Evolutionary conservation across 2,888 invertebrate species (phyloP), one percentile per base, ranked within the genome.

Genomic region (Patella pellucida): DNA sequence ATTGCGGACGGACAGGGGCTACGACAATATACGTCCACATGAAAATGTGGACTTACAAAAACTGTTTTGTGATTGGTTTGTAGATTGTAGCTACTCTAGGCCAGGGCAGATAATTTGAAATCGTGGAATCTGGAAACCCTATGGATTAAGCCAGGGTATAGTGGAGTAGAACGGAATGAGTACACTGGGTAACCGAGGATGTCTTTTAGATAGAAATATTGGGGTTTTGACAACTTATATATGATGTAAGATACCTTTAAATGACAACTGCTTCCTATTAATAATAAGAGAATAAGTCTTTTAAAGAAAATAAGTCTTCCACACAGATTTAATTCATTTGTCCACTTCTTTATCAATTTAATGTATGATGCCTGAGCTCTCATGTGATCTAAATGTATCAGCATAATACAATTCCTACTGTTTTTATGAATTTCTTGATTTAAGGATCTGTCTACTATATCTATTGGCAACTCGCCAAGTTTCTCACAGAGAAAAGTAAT

Each of bases 351-450:
- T 50, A 89, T 78, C 12, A 82, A 82, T 71, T 87, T 88, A 3
- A 84, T 76, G 71, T 89, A 89, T 71, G 79, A 83, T 5, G 77
- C 76, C 69, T 84, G 84, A 16, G 86, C 82, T 67, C 87, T 75
- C 88, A 89, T 89, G 76, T 89, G 88, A 76, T 89, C 88, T 31
- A 89, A 75, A 50, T 84, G 85, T 41, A 88, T 72, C 41, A 88
- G 52, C 68, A 79, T 71, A 19, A 82, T 87, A 75, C 82, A 78
- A 31, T 78, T 68, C 19, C 72, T 54, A 1, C 51, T 69, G n/a
- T 23, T 52, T 41, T 54, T n/a, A 5, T 14, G 23, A 16, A 12
- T 52, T 52, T 52, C 3, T 14, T 41, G 11, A 14, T 27, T 70
- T 67, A 4, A 23, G 14, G n/a, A n/a, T 51, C 51, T 19, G 27